Conservation (phyloP, 1,140 invertebrate genomes). For the Hylaeus anthracinus region DNA sequence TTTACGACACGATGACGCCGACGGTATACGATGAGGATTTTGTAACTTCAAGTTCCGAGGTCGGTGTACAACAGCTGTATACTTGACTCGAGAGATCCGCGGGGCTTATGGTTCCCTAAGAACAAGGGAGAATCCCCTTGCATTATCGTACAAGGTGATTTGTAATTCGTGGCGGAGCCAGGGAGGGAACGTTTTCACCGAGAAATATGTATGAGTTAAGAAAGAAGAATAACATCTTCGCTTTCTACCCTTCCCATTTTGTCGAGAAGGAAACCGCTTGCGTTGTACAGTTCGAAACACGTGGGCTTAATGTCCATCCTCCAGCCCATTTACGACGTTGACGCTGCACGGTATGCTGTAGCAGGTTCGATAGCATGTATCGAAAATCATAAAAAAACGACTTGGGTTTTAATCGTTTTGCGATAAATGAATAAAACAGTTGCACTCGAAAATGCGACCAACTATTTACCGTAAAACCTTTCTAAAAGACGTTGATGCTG, state of each 20-base stretch:
- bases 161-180: conserved; percentile 57
- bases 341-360: no score
- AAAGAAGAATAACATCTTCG: conserved; percentile 65
- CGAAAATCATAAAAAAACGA: background rate
- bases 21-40: background rate
- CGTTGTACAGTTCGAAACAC: conserved; percentile 50
- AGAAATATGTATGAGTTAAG: conserved; percentile 66
- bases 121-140: conserved; percentile 47
- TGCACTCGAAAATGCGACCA: no score
- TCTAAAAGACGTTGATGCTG: no score
- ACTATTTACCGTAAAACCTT: no score
- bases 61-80: conserved; percentile 23
- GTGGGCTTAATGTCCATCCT: conserved; percentile 59
- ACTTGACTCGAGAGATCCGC: conserved; percentile 42
- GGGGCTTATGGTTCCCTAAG: conserved; percentile 45
- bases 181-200: conserved; percentile 42
- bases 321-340: background rate
- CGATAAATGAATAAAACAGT: no score
- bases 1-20: background rate
- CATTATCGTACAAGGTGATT: conserved; percentile 62
- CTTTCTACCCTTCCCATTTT: conserved; percentile 27
- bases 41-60: conserved; percentile 1
- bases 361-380: background rate
- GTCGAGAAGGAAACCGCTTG: conserved; percentile 51
- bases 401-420: no score